Base-by-base conservation (phyloP, 1,140 invertebrate species). In the Macrotrachela quadricornifera region DNA sequence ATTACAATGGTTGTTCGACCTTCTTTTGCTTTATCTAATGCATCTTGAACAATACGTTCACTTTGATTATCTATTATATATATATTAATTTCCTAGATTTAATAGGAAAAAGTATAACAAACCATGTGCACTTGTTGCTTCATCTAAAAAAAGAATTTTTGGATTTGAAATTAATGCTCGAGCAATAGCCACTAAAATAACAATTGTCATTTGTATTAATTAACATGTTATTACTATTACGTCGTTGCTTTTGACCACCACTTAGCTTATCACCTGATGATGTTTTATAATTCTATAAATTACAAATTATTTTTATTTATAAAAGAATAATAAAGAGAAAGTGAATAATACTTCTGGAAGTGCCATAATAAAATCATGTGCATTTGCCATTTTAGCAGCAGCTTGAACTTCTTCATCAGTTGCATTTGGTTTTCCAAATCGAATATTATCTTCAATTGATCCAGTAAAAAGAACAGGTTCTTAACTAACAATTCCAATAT, bases 381-480 rank as follows among this genome's bases (percentile, higher is more conserved):
- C 87, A 70, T 92, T 90, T 13, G 88, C 86, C 40, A 81, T 68
- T 62, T 77, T 77, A 0, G 87, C 83, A 12, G 83, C 87, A 68
- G 79, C 74, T 36, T 74, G 67, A 1, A 82, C 67, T 76, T 81
- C 74, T 39, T 65, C 56, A 62, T 78, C 75, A 16, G 71, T 72
- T n/a, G 76, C 77, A 61, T 69, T 61, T 14, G 74, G 73, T 46
- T 63, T 63, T 1, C 85, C 86, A 64, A 88, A 92, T 50, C 84
- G 74, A 55, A 94, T 92, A 69, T 94, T 94, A 71, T 94, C 88
- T 67, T 77, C 75, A 11, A 92, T 79, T 14, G 78, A 78, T 10
- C 83, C 85, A 17, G 82, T 84, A 72, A 94, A 95, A 42, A 94
- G 64, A 50, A 88, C 76, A n/a, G 57, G 57, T 30, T 58, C 63